Conservation (phyloP, 35 echinoderm and acorn worm species). For the Apostichopus californicus region DNA sequence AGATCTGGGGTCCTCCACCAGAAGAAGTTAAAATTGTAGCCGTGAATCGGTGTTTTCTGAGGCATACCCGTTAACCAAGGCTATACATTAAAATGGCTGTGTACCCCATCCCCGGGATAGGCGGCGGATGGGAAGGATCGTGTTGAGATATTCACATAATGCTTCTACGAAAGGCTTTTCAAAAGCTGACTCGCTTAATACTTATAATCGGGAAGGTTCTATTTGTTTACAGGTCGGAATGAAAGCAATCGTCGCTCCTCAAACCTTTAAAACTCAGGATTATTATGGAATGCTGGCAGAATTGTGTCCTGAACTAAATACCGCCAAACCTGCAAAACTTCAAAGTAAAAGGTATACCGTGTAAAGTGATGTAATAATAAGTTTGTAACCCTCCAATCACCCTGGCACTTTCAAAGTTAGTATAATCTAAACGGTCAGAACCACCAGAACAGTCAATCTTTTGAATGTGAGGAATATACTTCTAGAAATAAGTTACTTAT, state of each 20-base stretch:
- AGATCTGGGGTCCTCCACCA: no score
- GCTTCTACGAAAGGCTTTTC: background rate
- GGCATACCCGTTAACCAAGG: no score
- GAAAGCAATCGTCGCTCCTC: slow-evolving; percentile 36
- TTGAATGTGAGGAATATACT: no score
- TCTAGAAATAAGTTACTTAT: no score
- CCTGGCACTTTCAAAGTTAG: background rate
- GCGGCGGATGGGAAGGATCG: no score
- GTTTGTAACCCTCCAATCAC: background rate
- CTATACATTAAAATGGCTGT: no score
- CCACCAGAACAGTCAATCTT: background rate
- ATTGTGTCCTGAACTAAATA: slow-evolving; percentile 47
- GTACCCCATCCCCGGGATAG: no score
- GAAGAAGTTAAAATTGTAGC: no score
- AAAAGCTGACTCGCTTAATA: background rate
- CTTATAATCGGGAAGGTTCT: background rate
- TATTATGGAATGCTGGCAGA: slow-evolving; percentile 51
- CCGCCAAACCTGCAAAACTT: slow-evolving; percentile 3
- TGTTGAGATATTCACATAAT: no score
- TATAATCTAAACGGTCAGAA: background rate
- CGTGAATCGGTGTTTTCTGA: background rate
- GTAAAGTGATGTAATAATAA: no score
- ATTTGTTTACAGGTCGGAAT: slow-evolving; percentile 29
- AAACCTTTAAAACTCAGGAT: slow-evolving; percentile 51
- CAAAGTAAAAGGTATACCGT: slow-evolving; percentile 26